Evolutionary conservation across 2,888 invertebrate species (phyloP).

Genomic region (Brachylomia viminalis): DNA sequence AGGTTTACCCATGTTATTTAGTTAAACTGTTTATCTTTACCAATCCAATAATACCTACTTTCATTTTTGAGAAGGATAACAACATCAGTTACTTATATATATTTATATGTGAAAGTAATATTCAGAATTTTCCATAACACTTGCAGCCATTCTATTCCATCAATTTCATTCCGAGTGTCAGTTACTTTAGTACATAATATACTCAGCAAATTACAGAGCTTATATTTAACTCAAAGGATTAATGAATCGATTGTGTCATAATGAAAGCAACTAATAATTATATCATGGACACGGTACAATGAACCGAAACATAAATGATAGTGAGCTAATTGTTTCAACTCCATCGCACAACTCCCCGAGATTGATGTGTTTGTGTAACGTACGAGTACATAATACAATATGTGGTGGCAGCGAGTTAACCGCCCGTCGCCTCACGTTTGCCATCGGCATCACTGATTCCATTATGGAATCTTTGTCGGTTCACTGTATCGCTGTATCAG

Average conservation of each 20-base stretch:
- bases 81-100: background rate
- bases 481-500: constrained; percentile 68
- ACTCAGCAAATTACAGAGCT: constrained; percentile 10
- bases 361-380: constrained; percentile 63
- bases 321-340: constrained; percentile 70
- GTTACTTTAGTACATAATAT: constrained; percentile 25
- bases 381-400: constrained; percentile 49
- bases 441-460: constrained; percentile 66
- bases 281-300: constrained; percentile 68
- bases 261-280: constrained; percentile 54
- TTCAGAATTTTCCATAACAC: background rate
- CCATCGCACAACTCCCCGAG: constrained; percentile 66
- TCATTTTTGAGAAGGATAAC: background rate
- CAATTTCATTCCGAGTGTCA: constrained; percentile 16
- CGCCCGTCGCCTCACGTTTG: constrained; percentile 56
- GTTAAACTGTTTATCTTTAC: constrained; percentile 31
- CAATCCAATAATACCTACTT: background rate
- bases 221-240: constrained; percentile 28
- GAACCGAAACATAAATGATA: constrained; percentile 72
- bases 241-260: constrained; percentile 26
- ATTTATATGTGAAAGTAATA: background rate
- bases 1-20: constrained; percentile 34
- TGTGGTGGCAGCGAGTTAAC: constrained; percentile 62
- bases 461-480: constrained; percentile 72
- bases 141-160: constrained; percentile 12